Evolutionary conservation across 2,113 vertebrate genomes (phyloP), one percentile per base, ranked within the genome.

Genomic region (Passer domesticus): DNA sequence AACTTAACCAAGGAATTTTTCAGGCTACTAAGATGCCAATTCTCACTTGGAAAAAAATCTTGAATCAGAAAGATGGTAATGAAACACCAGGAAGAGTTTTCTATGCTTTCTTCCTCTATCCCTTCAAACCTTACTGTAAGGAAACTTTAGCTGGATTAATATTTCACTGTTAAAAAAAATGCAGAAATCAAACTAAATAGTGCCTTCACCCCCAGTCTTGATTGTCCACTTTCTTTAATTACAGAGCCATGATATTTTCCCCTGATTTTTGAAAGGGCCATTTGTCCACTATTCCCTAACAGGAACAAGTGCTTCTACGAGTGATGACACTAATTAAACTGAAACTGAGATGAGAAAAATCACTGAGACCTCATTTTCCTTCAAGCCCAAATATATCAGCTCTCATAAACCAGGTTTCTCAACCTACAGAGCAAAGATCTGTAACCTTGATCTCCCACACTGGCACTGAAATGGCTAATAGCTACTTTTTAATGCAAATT

Each of bases 401-500:
- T 69, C 31, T 73, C 50, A 83, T 49, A 77, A 85, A 68, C 67
- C 17, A 62, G 27, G 22, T 84, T 95, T 87, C 41, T 35, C 13
- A 64, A 64, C 35, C 75, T 63, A 79, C 21, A 24, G 80, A 41
- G 28, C 58, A 92, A 90, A 92, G 69, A 94, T 83, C 58, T 39
- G 4, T 93, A 96, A 80, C 84, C 82, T 60, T 94, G 85, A 96
- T 97, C 23, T 91, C 49, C 79, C 80, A 67, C 30, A 76, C 31
- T 96, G 59, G 50, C 43, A 78, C 27, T 49, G 83, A 95, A 91
- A 91, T 94, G 39, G 83, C 81, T 97, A 96, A 96, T 96, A 94
- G 87, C 91, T 91, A 95, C 76, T 95, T 97, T 96, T 93, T 80
- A 97, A 96, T 66, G 44, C 80, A 97, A 97, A 97, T 97, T 97